These are phyloP conservation scores for Deladenus siricidicola DNA, from an alignment of 2,888 invertebrate genomes.

Conservation along the genomic window DNA sequence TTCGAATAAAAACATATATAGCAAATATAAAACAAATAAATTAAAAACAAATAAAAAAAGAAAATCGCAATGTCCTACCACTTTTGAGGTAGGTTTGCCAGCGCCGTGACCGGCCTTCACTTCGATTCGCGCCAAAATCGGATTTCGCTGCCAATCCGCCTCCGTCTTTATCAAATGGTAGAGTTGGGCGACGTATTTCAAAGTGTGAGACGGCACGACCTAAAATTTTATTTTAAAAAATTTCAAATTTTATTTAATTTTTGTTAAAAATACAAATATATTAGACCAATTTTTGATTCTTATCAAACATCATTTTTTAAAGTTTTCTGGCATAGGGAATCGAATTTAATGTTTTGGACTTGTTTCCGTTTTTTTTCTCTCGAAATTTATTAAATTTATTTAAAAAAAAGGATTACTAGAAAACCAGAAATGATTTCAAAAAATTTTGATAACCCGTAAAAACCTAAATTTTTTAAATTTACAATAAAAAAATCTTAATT, in stretches of 20 bases:
- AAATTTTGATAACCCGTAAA: too few relatives aligned
- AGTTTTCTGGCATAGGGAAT: too few relatives aligned
- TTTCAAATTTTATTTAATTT: background rate
- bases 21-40: background rate
- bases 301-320: too few relatives aligned
- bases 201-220: slow-evolving; percentile 83
- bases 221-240: background rate
- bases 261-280: background rate
- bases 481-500: too few relatives aligned
- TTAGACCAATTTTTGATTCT: background rate
- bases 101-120: slow-evolving; percentile 93
- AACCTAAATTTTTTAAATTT: too few relatives aligned
- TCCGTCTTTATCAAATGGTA: slow-evolving; percentile 62
- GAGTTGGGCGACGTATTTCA: slow-evolving; percentile 84
- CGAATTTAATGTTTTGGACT: too few relatives aligned
- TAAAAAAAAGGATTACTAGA: too few relatives aligned
- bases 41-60: too few relatives aligned
- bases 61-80: too few relatives aligned
- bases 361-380: too few relatives aligned
- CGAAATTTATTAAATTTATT: too few relatives aligned
- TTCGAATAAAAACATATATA: background rate
- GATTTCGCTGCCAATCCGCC: slow-evolving; percentile 64
- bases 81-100: slow-evolving; percentile 87
- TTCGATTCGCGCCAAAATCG: slow-evolving; percentile 79
- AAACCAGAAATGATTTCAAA: too few relatives aligned